Base-by-base conservation (phyloP, 2,113 vertebrate species). In the Glaucomys volans region DNA sequence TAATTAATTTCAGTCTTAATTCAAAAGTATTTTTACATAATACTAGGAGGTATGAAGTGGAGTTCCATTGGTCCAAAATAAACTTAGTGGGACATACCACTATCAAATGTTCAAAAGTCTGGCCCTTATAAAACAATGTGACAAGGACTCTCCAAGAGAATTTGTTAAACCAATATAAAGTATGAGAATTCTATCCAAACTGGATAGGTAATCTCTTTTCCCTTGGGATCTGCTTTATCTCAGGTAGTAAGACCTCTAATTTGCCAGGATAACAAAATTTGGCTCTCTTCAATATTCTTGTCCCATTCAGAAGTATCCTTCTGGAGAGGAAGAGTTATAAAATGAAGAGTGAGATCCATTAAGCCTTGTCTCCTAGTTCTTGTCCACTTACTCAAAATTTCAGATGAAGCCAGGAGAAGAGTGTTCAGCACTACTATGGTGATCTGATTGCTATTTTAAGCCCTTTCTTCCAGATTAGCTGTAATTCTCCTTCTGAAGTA, bases 371-470 rank as follows among this genome's bases (percentile, higher is more conserved):
- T 87, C 90, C 95, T 97, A 90, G 52, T 83, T 95, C 93, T 96
- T 87, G 42, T 97, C 84, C 97, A 98, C 98, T 98, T 98, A 98
- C 98, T 97, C 90, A 97, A 97, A 95, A 66, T 95, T 95, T 97
- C 96, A 92, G 97, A 90, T 75, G 97, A 97, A 93, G 97, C 74
- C 97, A 97, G 96, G 88, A 91, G 94, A 84, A 93, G 94, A 83
- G 8, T 93, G 83, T 92, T 95, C 80, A 30, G 84, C 62, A 90
- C 96, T 97, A 97, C n/a, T 97, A 89, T 98, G 97, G 54, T 75
- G 93, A 75, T 97, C 90, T 97, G 95, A 86, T 52, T 96, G 95
- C 71, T 97, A 97, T 5, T 75, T 80, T 90, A 95, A 97, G 91
- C 92, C 97, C 97, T 92, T 96, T 95, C 77, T 83, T 97, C 96